Percentiles rank a stretch among this genome's conserved stretches.
Conservation (phyloP, 2,113 vertebrate species). For the Chelonoidis abingdonii region DNA sequence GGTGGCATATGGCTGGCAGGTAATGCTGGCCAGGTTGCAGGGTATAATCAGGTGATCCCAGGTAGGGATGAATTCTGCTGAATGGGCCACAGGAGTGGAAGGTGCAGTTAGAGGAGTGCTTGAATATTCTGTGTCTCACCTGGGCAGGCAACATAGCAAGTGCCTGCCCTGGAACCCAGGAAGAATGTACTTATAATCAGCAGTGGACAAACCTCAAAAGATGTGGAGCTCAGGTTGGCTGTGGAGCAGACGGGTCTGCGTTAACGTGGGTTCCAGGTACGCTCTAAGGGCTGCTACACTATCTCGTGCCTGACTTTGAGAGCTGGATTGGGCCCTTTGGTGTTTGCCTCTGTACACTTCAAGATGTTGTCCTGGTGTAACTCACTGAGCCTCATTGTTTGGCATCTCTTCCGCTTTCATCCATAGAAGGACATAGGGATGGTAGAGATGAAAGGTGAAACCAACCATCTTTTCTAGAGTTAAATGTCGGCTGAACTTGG, state of each 20-base stretch:
- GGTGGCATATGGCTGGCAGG: background rate
- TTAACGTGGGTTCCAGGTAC: background rate
- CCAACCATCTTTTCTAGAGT: background rate
- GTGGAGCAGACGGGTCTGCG: background rate
- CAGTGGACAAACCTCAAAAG: background rate
- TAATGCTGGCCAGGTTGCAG: background rate
- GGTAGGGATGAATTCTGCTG: background rate
- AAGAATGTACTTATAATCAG: background rate
- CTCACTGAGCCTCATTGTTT: too few relatives aligned
- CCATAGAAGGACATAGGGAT: too few relatives aligned
- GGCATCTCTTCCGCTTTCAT: too few relatives aligned
- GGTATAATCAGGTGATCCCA: background rate
- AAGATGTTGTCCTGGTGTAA: background rate
- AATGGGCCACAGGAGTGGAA: background rate
- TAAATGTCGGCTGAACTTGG: background rate
- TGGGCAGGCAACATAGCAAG: background rate
- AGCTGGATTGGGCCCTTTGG: background rate
- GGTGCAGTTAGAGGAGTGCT: background rate
- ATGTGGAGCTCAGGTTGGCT: background rate
- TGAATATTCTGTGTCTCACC: background rate
- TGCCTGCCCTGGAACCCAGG: background rate
- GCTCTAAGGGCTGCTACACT: background rate
- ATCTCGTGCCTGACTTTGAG: background rate
- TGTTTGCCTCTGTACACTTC: background rate
- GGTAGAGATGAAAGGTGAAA: too few relatives aligned